Evolutionary conservation across 2,888 invertebrate species (phyloP), one percentile per base, ranked within the genome.

Genomic region (Chrysolina oricalcia): DNA sequence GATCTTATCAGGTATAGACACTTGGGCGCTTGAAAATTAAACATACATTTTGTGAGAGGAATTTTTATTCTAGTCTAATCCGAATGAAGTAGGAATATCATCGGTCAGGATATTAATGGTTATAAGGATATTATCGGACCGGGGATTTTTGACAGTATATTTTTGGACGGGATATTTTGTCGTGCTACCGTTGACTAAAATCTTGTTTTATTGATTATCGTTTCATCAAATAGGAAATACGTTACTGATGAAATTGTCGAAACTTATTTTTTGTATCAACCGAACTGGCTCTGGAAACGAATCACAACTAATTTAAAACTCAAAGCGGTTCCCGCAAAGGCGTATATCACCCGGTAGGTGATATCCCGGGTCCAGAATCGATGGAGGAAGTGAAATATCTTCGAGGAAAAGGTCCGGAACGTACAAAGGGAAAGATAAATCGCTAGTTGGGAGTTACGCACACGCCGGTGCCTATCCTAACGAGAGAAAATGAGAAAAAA

Each of bases 381-480:
- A 72, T 74, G 66, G 48, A 62, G 72, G 56, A 73, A 70, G 69
- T 74, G 64, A 62, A 70, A 74, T 74, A 73, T 70, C 70, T 67
- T 48, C 46, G 17, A 66, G 64, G 68, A 72, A 66, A 64, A 62
- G 68, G 72, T 64, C 69, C 59, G 76, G 53, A 76, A 43, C 78
- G 81, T 81, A 82, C 78, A 82, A 83, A 72, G 56, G 73, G 68
- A 68, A 76, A 72, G 86, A 86, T 86, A 86, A 86, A 86, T 86
- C 84, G 83, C 83, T 83, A 84, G 84, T 85, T 83, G 84, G 65
- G 56, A 73, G 76, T 72, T 72, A 77, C 83, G 83, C 81, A 83
- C 83, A 83, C 84, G 81, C 81, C 83, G 82, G 81, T 84, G 83
- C 84, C 81, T 81, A 81, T 82, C 79, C 81, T 85, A 85, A 86